Base-by-base conservation (phyloP, 2,113 vertebrate genomes). In the Tympanuchus pallidicinctus region DNA sequence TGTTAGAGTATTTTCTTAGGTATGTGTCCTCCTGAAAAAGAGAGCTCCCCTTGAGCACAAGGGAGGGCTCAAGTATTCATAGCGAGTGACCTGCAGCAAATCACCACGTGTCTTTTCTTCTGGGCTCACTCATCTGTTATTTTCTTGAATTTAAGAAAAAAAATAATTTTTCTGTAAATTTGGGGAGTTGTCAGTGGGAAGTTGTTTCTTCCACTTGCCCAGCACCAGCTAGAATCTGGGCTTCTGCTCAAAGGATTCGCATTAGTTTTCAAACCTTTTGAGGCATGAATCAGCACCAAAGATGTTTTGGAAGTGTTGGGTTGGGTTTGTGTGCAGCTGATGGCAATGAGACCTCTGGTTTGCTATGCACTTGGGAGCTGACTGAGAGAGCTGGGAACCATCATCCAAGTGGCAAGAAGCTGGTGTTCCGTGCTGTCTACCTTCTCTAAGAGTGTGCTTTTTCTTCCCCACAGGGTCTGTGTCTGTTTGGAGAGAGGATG, bases 121-220 rank as follows among this genome's bases (percentile, higher is more conserved):
- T 42, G 32, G 65, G 6, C 8, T 17, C 10, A 17, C 13, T 8
- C 0, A 0, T 18, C 48, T 5, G 1, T 61, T 38, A 11, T 13
- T 73, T 82, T 57, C 40, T 65, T 22, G 34, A 67, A 16, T 64
- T 60, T 63, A 83, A 71, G 54, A 42, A 18, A 67, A 50, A 7
- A 66, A 56, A 6, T 61, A 21, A 6, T 24, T 76, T 71, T 57
- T 66, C 66, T 65, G 21, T 72, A 65, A 50, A 70, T 24, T 12
- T 65, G n/a, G 52, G 40, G 40, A 69, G 47, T 40, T 74, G 21
- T 45, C 77, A 10, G 0, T 8, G 10, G 64, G 69, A 57, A 32
- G 17, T 25, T 8, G 54, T 91, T 84, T 70, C 69, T 90, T 74
- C 54, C 48, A 50, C 30, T 86, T 65, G 20, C 6, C 6, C 30